phyloP scores from a whole-genome alignment of 2,797 vertebrate species.

The Enteromius trimaculatus region DNA sequence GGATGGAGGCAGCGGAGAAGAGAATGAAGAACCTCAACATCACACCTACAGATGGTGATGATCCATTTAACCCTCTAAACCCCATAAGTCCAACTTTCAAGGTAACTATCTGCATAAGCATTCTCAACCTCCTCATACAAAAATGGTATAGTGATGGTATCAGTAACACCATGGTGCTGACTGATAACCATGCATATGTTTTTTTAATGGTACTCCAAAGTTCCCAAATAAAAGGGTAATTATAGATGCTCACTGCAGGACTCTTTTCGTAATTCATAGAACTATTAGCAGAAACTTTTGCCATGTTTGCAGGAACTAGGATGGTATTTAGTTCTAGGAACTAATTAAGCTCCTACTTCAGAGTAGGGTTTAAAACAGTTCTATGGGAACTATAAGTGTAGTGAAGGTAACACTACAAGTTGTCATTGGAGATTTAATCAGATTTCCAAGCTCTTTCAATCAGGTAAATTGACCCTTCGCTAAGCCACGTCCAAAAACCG shows the following conservation, averaged over 20 bases:
- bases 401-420: background rate
- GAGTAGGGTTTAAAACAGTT: background rate
- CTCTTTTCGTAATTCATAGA: background rate
- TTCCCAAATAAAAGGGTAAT: background rate
- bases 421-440: background rate
- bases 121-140: background rate
- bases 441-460: no score
- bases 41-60: constrained; percentile 70
- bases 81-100: constrained; percentile 80
- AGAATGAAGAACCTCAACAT: constrained; percentile 77
- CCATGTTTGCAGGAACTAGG: background rate
- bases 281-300: background rate
- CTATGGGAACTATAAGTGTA: background rate
- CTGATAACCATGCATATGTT: background rate
- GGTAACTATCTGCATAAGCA: constrained; percentile 68
- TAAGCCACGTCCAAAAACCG: no score
- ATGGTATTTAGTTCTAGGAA: background rate
- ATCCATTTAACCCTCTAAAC: constrained; percentile 72
- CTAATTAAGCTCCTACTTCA: background rate
- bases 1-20: constrained; percentile 77
- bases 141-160: background rate
- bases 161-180: background rate
- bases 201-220: background rate
- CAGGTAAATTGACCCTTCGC: no score
- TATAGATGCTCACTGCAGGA: background rate